These are phyloP conservation scores for Lapara coniferarum DNA, from an alignment of 2,888 invertebrate species.

Conservation along the genomic window DNA sequence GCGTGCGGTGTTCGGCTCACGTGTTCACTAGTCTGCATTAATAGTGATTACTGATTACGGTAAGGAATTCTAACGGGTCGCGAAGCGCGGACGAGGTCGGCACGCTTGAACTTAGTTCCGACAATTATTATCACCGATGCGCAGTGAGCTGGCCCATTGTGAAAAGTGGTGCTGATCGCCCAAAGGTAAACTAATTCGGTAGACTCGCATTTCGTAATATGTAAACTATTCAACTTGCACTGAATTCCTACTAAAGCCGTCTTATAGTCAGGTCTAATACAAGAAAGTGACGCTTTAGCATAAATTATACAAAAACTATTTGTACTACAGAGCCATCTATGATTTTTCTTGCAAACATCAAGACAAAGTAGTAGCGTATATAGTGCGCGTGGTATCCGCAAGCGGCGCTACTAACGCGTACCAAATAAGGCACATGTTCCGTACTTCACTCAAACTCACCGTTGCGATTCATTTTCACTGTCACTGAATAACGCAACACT, in stretches of 20 bases:
- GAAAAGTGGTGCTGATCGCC: too few species aligned
- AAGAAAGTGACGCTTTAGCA: neutral
- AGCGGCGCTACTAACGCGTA: constrained; percentile 48
- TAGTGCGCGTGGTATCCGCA: constrained; percentile 32
- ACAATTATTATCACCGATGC: too few species aligned
- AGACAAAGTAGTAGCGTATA: neutral
- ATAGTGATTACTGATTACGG: too few species aligned
- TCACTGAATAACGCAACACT: neutral
- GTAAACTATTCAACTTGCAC: too few species aligned
- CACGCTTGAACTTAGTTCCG: too few species aligned
- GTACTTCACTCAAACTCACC: constrained; percentile 56
- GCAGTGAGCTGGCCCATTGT: too few species aligned
- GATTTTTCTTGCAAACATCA: neutral
- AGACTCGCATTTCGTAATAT: too few species aligned
- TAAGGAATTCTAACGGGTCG: too few species aligned
- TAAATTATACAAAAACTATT: neutral
- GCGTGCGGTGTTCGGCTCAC: too few species aligned
- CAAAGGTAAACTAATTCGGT: too few species aligned
- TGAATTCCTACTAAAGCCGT: neutral
- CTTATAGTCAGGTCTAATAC: neutral
- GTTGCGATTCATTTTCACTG: constrained; percentile 62
- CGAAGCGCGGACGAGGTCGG: too few species aligned
- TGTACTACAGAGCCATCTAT: constrained; percentile 13
- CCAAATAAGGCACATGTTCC: constrained; percentile 30
- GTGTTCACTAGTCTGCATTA: too few species aligned